These are phyloP conservation scores for Engraulis encrasicolus DNA, from an alignment of 2,113 vertebrate genomes.

Conservation along the genomic window DNA sequence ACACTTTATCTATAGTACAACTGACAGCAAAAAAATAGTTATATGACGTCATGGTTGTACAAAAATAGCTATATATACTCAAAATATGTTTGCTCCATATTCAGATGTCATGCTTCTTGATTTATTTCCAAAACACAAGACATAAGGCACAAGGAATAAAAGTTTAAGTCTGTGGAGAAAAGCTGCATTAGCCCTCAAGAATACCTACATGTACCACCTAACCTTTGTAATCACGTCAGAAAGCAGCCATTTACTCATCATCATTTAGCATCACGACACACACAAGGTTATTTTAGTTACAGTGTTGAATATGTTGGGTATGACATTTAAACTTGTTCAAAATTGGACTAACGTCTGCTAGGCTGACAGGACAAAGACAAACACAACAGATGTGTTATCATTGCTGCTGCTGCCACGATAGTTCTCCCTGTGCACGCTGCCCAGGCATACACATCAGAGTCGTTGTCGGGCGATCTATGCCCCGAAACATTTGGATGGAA, in stretches of 20 bases:
- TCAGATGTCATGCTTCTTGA: not conserved
- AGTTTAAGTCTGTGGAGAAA: not conserved
- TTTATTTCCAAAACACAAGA: not conserved
- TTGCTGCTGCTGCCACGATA: constrained; percentile 64
- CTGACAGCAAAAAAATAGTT: not conserved
- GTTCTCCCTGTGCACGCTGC: constrained; percentile 63
- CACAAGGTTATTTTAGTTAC: not conserved
- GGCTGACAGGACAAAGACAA: constrained; percentile 43
- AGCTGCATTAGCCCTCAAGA: no score
- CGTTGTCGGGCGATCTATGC: constrained; percentile 67
- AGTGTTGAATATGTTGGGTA: not conserved
- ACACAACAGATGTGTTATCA: constrained; percentile 65
- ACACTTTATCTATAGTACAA: not conserved
- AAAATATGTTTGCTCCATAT: not conserved
- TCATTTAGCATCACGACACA: not conserved
- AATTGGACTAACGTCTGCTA: not conserved
- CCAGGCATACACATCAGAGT: constrained; percentile 52
- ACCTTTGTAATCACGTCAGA: not conserved
- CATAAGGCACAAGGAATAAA: not conserved
- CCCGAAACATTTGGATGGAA: constrained; percentile 69
- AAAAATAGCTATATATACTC: not conserved
- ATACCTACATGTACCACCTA: not conserved
- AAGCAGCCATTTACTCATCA: not conserved
- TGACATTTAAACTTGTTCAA: not conserved
- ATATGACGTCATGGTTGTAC: not conserved